These are phyloP conservation scores for Peromyscus eremicus DNA, from an alignment of 2,797 vertebrate genomes.

Conservation along the genomic window DNA sequence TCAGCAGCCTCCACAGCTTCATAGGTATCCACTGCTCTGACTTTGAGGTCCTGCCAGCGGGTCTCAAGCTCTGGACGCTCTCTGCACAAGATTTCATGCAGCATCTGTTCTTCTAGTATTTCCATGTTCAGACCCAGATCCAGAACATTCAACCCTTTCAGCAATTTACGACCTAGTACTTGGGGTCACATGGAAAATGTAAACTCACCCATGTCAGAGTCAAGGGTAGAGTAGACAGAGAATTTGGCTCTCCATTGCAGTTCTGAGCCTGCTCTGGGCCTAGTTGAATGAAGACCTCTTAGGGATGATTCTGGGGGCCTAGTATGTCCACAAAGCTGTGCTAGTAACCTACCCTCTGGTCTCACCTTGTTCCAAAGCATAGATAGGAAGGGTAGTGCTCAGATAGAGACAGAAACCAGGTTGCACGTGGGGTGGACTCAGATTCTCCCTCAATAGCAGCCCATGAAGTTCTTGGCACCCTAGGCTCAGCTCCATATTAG, in stretches of 20 bases:
- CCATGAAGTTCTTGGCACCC: conserved; percentile 83
- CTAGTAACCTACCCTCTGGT: not conserved
- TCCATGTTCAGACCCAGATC: conserved; percentile 90
- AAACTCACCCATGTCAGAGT: conserved; percentile 7
- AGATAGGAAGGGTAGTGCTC: conserved; percentile 88
- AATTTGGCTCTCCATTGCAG: not conserved
- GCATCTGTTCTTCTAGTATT: conserved; percentile 89
- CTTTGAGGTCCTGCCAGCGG: conserved; percentile 83
- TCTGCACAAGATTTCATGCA: conserved; percentile 88
- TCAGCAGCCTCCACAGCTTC: conserved; percentile 86
- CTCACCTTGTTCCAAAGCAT: conserved; percentile 88
- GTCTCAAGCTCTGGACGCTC: conserved; percentile 86
- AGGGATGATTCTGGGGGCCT: not conserved
- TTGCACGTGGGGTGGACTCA: conserved; percentile 64
- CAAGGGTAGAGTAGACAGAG: too few relatives aligned
- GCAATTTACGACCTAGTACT: conserved; percentile 89
- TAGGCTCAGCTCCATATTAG: conserved; percentile 86
- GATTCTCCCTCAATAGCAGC: conserved; percentile 81
- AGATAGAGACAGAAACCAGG: conserved; percentile 89
- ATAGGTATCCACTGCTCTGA: conserved; percentile 84
- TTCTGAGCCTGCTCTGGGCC: conserved; percentile 13
- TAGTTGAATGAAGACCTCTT: conserved; percentile 5
- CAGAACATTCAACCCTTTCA: conserved; percentile 89
- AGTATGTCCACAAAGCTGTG: not conserved
- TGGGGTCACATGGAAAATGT: conserved; percentile 48